Base-by-base conservation (phyloP, 2,888 invertebrate species). In the Eristalinus sepulchralis region DNA sequence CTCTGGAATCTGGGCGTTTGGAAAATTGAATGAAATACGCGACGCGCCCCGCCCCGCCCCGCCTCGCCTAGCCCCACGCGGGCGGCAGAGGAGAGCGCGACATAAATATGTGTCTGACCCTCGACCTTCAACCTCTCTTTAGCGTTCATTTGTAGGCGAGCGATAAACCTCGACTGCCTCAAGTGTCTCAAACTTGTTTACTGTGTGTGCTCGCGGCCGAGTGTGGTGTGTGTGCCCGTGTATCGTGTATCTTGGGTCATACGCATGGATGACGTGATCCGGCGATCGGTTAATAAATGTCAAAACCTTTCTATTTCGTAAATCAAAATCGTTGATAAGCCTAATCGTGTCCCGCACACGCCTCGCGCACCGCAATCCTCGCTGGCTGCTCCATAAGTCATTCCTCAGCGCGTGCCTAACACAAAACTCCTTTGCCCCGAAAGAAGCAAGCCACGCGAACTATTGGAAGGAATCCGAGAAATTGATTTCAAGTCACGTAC, bases 401-500 rank as follows among this genome's bases (percentile, higher is more conserved):
- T 82, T 66, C 53, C 77, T 63, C 36, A 82, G 82, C 85, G 85
- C 82, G 85, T 85, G 85, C 77, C 82, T 63, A 66, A 70, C 24
- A 68, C 63, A 75, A 39, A 73, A 72, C 59, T 57, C 62, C 62
- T 83, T 73, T 57, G 22, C 34, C 20, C 60, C 53, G 20, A 24
- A 6, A 27, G 27, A 27, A 27, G 27, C 27, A 27, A 24, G n/a
- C 47, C 47, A 5, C 47, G 34, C 47, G 31, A 62, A 72, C 66
- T 62, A 55, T 67, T 68, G 11, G 55, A 62, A 78, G 82, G 77
- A 85, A 85, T 85, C 82, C 85, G 59, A 85, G 77, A 82, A 85
- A 85, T 82, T 85, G 85, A 85, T 85, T 85, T 85, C 82, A 73
- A 85, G 85, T 85, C 85, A 85, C 85, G 85, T 85, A 81, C 55